Evolutionary conservation across 2,113 vertebrate genomes (phyloP), one percentile per base, ranked within the genome.

Genomic region (Dipodomys merriami): DNA sequence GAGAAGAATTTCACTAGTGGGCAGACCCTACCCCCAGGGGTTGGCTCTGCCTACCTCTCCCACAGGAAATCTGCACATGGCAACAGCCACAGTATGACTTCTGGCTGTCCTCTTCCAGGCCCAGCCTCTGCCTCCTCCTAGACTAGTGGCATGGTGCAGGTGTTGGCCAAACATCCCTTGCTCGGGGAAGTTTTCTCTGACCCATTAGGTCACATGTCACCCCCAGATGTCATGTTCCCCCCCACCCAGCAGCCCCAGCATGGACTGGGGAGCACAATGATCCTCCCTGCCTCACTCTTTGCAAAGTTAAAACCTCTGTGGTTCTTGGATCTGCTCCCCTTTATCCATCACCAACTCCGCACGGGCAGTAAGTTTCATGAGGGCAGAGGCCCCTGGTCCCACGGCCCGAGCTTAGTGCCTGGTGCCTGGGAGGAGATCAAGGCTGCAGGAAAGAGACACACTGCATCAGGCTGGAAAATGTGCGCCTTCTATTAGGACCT

Each of bases 61-160:
- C 3, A 19, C 19, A 5, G 0, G 44, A 23, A 20, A 7, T 1
- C 4, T 35, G 35, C 68, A 16, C 1, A 1, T 19, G 29, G 30
- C 16, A 13, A 0, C 9, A 15, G 18, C 35, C 4, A 6, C 0
- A 0, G 11, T 46, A 4, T 22, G 35, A 20, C 69, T 29, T 71
- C 22, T 27, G 22, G 15, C n/a, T 19, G 18, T 9, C 46, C 7
- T 22, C 7, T 35, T 44, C 35, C 6, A 0, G 8, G 23, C 1
- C 49, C 13, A 12, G 15, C 20, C 6, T 1, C 2, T 11, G 10
- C 22, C 12, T 15, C 35, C 12, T 15, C 30, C 30, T 8, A 2
- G 53, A 57, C 33, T 0, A 3, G 33, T 62, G 4, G 5, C 18
- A 20, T 23, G 2, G n/a, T 44, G 23, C 60, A 39, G 57, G 7